Percentiles rank a stretch among this genome's conserved stretches.
Evolutionary conservation across 1,140 invertebrate genomes (phyloP).

Genomic region (Lucilia sericata): DNA sequence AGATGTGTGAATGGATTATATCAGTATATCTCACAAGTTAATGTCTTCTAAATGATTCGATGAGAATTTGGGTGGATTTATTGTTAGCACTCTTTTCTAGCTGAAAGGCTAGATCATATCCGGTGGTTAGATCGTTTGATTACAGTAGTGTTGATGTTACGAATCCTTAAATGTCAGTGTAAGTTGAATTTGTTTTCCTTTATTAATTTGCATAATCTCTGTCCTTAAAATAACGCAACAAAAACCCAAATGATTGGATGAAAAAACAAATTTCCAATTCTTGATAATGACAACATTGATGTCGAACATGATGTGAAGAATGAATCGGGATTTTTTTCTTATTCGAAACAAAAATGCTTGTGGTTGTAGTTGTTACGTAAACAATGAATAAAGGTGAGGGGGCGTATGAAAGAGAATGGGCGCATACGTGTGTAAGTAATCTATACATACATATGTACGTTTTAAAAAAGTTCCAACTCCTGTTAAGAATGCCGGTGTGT

Average conservation of each 20-base stretch:
- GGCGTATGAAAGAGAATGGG: not conserved
- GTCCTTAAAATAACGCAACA: not conserved
- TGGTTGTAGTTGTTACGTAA: not conserved
- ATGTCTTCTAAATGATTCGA: no score
- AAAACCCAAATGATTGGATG: not conserved
- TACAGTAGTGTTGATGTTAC: no score
- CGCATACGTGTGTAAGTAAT: slow-evolving; percentile 12
- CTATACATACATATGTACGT: not conserved
- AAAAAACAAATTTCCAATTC: not conserved
- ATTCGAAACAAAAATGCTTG: not conserved
- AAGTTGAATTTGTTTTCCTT: no score
- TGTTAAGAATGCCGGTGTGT: not conserved
- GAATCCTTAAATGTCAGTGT: no score
- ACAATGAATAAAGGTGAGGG: not conserved
- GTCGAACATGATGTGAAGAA: slow-evolving; percentile 18
- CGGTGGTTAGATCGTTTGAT: no score
- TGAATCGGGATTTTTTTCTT: not conserved
- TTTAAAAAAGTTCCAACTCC: not conserved
- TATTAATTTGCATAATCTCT: not conserved
- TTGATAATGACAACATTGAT: not conserved
- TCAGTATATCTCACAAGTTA: no score
- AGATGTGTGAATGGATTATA: no score
- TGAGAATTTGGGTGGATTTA: no score
- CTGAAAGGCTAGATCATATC: no score
- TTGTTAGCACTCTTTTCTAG: no score